Evolutionary conservation across 2,888 invertebrate genomes (phyloP), one percentile per base, ranked within the genome.

Genomic region (Plagodis pulveraria): DNA sequence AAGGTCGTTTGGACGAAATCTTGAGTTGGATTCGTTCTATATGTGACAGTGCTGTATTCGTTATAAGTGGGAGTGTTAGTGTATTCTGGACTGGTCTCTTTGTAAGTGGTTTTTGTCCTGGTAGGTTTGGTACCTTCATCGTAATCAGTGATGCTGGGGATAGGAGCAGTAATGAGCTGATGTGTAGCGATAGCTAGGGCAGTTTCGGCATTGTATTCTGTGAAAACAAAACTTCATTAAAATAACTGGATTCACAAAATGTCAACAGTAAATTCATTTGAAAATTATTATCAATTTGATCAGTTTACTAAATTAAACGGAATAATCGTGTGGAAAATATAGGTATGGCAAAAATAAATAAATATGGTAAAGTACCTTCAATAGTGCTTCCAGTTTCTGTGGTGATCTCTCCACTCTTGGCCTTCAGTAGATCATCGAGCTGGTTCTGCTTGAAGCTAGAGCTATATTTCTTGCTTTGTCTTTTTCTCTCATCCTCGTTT

Each of bases 381-480:
- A 71, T 56, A 52, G 78, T 84, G 32, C 78, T 80, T 52, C 70
- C 78, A 45, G 66, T 76, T 56, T 87, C 85, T 2, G 87, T 86
- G 1, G 86, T 87, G 0, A 76, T 73, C 54, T 81, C 83, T 57
- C 77, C 79, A 47, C 71, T 77, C 60, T 72, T 78, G 6, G 8
- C 65, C 50, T 81, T 87, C 48, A 89, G 65, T n/a, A 83, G 71
- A 32, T 89, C 86, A 40, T 87, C 86, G 6, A 91, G 67, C 65
- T 89, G 87, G 64, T 89, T 91, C 75, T 89, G 89, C 40, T 86
- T 90, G 66, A 91, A 87, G 56, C 81, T 86, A 6, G 89, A 69
- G 66, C 90, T 91, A 78, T 87, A 92, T 69, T 91, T 92, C 77
- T 92, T 92, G 72, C 91, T 91, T 63, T 91, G 91, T 66, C 91